Conservation (phyloP, 2,113 vertebrate species). For the Conger conger region DNA sequence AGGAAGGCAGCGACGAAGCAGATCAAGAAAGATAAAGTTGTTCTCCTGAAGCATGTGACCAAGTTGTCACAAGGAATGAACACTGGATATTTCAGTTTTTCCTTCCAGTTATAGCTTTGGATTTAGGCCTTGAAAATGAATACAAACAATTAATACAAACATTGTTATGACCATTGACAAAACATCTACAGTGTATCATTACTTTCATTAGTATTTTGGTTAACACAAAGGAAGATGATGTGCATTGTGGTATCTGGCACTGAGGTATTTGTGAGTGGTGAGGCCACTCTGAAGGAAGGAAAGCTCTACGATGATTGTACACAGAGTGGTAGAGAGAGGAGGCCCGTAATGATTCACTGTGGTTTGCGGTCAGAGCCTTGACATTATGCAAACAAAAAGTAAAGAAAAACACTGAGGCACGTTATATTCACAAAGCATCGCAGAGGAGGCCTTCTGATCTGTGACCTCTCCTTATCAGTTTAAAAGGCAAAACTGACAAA, state of each 20-base stretch:
- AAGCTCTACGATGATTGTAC: not conserved
- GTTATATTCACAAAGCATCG: not conserved
- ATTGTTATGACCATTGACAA: conserved; percentile 35
- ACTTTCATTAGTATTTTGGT: not conserved
- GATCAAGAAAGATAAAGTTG: conserved; percentile 7
- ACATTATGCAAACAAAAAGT: conserved; percentile 14
- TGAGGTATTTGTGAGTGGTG: not conserved
- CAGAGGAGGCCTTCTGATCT: not conserved
- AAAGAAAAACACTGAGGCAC: not conserved
- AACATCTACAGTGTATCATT: not conserved
- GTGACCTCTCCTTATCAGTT: not conserved
- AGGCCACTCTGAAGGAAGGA: not conserved
- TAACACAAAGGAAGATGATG: conserved; percentile 14
- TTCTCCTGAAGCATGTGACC: not conserved
- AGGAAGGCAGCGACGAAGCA: not conserved
- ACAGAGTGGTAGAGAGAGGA: not conserved
- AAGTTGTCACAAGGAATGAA: not conserved
- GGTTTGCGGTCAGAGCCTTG: conserved; percentile 6
- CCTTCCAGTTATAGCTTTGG: not conserved
- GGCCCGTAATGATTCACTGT: conserved; percentile 5
- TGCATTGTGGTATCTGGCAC: not conserved
- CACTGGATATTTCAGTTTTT: conserved; percentile 13
- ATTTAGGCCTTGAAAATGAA: not conserved
- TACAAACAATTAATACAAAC: not conserved
- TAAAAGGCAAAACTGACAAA: not conserved